Evolutionary conservation across 2,797 vertebrate genomes (phyloP).

Genomic region (Paramormyrops hopkinsi): DNA sequence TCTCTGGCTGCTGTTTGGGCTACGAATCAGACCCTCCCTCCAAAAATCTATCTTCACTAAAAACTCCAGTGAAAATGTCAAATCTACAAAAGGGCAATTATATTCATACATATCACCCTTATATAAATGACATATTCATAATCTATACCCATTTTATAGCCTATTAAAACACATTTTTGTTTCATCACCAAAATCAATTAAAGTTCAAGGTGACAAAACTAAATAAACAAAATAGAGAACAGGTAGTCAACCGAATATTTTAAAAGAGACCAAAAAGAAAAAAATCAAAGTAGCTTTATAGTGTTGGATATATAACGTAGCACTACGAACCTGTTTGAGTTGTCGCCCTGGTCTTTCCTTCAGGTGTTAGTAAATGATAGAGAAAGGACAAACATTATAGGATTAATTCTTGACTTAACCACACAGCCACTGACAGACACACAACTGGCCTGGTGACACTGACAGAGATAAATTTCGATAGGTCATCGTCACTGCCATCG

Average conservation of each 20-base stretch:
- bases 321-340: conserved; percentile 74
- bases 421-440: conserved; percentile 43
- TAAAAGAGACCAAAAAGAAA: neutral
- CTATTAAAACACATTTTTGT: neutral
- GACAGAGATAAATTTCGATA: conserved; percentile 17
- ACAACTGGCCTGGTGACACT: neutral
- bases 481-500: conserved; percentile 38
- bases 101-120: neutral
- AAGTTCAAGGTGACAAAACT: neutral
- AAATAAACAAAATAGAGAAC: neutral
- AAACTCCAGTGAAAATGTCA: neutral
- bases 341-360: conserved; percentile 82
- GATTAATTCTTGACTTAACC: conserved; percentile 44
- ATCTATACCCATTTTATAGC: neutral
- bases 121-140: conserved; percentile 1
- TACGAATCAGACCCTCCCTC: neutral
- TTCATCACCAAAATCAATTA: neutral
- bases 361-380: conserved; percentile 58
- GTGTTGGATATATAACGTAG: neutral
- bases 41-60: neutral
- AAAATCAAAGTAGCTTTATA: neutral
- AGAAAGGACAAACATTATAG: conserved; percentile 56
- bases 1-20: neutral
- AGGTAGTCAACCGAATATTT: neutral
- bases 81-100: neutral